These are phyloP conservation scores for Enteromius radiatus DNA, from an alignment of 2,797 vertebrate genomes.

Conservation along the genomic window DNA sequence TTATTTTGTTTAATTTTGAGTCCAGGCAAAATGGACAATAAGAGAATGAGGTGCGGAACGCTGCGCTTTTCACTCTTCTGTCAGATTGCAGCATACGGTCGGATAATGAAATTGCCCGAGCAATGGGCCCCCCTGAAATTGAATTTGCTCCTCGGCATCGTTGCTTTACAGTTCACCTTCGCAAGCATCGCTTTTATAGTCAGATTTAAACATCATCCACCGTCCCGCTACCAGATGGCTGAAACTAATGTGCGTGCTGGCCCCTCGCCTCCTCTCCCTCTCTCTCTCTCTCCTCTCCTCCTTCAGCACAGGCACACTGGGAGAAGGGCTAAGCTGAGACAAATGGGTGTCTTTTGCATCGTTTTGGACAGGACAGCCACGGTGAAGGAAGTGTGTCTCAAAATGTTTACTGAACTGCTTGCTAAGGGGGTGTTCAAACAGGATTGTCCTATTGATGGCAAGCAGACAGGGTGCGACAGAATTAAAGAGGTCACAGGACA, in stretches of 20 bases:
- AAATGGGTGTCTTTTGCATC: constrained; percentile 51
- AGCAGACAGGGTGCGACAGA: neutral
- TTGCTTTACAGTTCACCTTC: constrained; percentile 57
- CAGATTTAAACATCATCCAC: constrained; percentile 60
- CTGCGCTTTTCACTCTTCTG: constrained; percentile 51
- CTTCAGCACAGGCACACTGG: constrained; percentile 9
- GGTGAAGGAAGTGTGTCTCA: neutral
- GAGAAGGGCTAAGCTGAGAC: constrained; percentile 38
- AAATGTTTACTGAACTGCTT: neutral
- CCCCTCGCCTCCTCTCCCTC: constrained; percentile 37
- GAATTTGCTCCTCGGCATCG: constrained; percentile 56
- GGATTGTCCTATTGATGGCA: neutral
- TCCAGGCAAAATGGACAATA: constrained; percentile 40
- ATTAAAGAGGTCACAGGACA: constrained; percentile 17
- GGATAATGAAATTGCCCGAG: constrained; percentile 58
- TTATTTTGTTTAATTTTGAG: constrained; percentile 53
- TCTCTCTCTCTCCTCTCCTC: constrained; percentile 32
- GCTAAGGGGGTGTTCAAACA: neutral
- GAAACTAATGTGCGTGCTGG: constrained; percentile 56
- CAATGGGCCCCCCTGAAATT: constrained; percentile 51
- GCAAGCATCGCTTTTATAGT: constrained; percentile 54
- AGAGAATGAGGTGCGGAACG: constrained; percentile 41
- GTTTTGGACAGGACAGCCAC: constrained; percentile 16
- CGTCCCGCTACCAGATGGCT: constrained; percentile 60
- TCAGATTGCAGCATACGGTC: constrained; percentile 55